Base-by-base conservation (phyloP, 64 coral and sea anemone genomes). In the Dendrophyllia cribrosa region DNA sequence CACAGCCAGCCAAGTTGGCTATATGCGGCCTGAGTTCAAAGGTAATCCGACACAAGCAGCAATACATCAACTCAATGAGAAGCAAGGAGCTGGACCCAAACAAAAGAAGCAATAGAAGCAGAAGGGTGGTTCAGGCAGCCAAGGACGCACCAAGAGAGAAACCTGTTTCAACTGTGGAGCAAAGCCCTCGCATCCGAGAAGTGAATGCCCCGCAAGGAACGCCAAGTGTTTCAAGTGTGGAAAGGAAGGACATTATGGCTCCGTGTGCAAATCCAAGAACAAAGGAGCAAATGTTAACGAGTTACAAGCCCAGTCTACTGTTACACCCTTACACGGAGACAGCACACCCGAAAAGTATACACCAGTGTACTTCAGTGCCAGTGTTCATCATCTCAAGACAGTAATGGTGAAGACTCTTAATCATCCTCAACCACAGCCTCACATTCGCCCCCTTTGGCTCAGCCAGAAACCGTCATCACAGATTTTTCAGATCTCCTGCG, bases 91-190 rank as follows among this genome's bases (percentile, higher is more conserved):
- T 25, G 8, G 26, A 21, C 12, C 53, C 12, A 56, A 56, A 12
- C 53, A 56, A 12, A 56, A 56, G 53, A 56, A n/a, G n/a, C n/a
- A n/a, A n/a, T n/a, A n/a, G n/a, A n/a, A 12, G 12, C 53, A 72
- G 69, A 6, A 9, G 43, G 24, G 23, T 43, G 69, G 69, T 26
- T 56, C 53, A 56, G 53, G 12, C 53, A 56, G 12, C 12, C 24
- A 72, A 72, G 14, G 7, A 72, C 21, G 9, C n/a, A 25, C 75
- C 5, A 56, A 78, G n/a, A 22, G 20, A 70, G 75, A 78, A 78
- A 55, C 16, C 7, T 78, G 75, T 58, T 78, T 78, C 75, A 22
- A 78, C 51, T 78, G 75, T 56, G 75, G 75, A 78, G 75, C 75
- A n/a, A 78, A 78, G n/a, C 75, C 50, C 5, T 23, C 75, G 55